Base-by-base conservation (phyloP, 2,113 vertebrate species). In the Pangasianodon gigas region DNA sequence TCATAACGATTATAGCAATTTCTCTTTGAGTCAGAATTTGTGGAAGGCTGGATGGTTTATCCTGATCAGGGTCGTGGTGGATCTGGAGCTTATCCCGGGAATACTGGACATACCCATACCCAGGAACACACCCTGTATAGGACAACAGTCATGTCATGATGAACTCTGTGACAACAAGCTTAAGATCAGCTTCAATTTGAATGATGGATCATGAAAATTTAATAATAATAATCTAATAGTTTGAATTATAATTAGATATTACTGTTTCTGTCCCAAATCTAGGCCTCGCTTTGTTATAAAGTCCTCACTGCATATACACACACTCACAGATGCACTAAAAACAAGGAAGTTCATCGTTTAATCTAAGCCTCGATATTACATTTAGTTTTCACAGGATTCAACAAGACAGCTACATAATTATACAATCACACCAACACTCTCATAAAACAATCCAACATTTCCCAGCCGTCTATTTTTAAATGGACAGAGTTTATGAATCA, bases 381-480 rank as follows among this genome's bases (percentile, higher is more conserved):
- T 82, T 56, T 19, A 32, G 48, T 54, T 54, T 82, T n/a, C n/a
- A 83, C 81, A 10, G 18, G 3, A 19, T 58, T 32, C 32, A 83
- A 37, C 81, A 84, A 58, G 32, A 60, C 54, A 60, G 24, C 32
- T 84, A 37, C 54, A 84, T 41, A 84, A 58, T 84, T 60, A 84
- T 26, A 84, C 44, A 85, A 51, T 85, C 60, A 85, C 44, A 85
- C 51, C 60, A 85, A 85, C 26, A 60, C 54, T 60, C 32, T 54
- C 21, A 60, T 37, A 65, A 85, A 84, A 26, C 58, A 84, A 9
- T 14, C 82, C 56, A 84, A 44, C 19, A 62, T 62, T 29, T 84
- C 82, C 83, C 56, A 84, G 19, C 41, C 44, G 37, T 29, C 83
- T 65, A 44, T 84, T 62, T 62, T 62, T 62, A 62, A 26, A 62